Base-by-base conservation (phyloP, 2,113 vertebrate genomes). In the Nycticorax nycticorax region DNA sequence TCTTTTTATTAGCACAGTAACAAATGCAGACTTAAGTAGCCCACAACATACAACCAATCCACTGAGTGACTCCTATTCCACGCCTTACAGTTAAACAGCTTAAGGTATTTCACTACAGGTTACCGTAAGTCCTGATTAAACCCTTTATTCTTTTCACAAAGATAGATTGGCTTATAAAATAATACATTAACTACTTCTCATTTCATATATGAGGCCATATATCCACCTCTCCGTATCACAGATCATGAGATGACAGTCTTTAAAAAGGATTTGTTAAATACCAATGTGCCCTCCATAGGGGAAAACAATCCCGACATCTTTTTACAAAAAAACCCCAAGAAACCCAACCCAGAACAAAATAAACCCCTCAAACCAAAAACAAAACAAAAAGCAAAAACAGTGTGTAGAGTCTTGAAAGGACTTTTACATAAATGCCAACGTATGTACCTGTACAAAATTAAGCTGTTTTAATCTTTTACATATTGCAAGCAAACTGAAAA, bases 51-150 rank as follows among this genome's bases (percentile, higher is more conserved):
- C 86, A 98, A 98, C 98, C 98, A 98, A 98, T 98, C 96, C 98
- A 98, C 98, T 92, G 98, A 98, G 97, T 97, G 97, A 98, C 96
- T 98, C 97, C 98, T 98, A 98, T 80, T 97, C 97, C 98, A 98
- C 97, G 79, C 97, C 97, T 98, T 96, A 98, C 98, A 98, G 95
- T 98, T 98, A 98, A 98, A 98, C 98, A 98, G 98, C 98, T 98
- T 98, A 98, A 98, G 98, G 98, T 98, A 98, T 98, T 98, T 98
- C 97, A 98, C 98, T 98, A 98, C 98, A 98, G 98, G 97, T 97
- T 98, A 92, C 87, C 85, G 0, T 94, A 94, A 97, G 85, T 97
- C 94, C 97, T 88, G 98, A 97, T 98, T 97, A 94, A 97, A 97
- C 94, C 92, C 92, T 98, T 97, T 97, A 82, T 96, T 93, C 95